Evolutionary conservation across 2,888 invertebrate species (phyloP).

Genomic region (Norana najaformis): DNA sequence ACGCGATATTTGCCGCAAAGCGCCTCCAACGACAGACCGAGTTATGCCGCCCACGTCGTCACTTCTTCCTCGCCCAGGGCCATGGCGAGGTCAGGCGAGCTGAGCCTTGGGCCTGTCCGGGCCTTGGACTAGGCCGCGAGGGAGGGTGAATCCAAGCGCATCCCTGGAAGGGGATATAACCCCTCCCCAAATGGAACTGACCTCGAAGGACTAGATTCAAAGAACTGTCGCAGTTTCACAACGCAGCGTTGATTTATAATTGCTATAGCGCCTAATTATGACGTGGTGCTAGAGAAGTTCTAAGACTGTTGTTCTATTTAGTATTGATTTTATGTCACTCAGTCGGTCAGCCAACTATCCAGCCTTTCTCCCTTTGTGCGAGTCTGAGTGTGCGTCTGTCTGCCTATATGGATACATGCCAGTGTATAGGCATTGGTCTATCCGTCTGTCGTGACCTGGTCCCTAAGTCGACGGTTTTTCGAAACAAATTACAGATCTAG

Average conservation of each 20-base stretch:
- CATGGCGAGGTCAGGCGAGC: not conserved
- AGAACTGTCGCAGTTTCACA: not conserved
- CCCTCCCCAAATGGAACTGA: not conserved
- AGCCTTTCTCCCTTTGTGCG: no score
- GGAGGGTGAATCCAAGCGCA: not conserved
- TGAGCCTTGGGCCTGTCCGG: not conserved
- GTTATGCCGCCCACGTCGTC: slow-evolving; percentile 13
- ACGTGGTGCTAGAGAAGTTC: no score
- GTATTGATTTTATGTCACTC: no score
- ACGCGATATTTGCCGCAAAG: not conserved
- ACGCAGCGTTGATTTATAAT: not conserved
- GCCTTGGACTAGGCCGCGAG: no score
- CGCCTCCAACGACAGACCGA: not conserved
- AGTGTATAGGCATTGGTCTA: no score
- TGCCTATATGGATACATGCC: no score
- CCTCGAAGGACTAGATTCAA: not conserved
- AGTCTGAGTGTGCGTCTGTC: no score
- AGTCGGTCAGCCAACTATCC: no score
- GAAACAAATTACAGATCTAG: no score
- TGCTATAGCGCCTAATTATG: not conserved
- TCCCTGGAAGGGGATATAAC: not conserved
- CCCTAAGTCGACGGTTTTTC: no score
- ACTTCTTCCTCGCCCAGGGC: not conserved
- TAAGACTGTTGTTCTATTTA: no score
- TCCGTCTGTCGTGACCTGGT: no score